Percentiles rank a stretch among this genome's conserved stretches.
Conservation (phyloP, 35 echinoderm and acorn worm species). For the Ophiothrix spiculata region DNA sequence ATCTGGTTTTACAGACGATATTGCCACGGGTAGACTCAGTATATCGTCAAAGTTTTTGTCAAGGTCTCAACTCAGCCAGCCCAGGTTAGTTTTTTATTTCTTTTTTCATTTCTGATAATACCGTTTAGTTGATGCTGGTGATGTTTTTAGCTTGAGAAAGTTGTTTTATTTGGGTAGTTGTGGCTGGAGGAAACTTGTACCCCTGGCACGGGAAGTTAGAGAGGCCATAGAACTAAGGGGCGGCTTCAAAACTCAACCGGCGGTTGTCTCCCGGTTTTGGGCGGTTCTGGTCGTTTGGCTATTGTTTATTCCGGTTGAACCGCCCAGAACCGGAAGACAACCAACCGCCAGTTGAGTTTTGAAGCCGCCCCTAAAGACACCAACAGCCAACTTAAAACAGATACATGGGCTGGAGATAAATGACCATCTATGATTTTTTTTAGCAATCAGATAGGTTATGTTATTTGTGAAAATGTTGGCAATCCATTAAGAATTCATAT, state of each 20-base stretch:
- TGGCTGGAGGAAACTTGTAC: background rate
- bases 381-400: background rate
- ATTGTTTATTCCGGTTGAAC: too few species aligned
- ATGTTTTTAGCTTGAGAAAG: background rate
- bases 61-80: constrained; percentile 42
- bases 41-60: constrained; percentile 62
- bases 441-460: too few species aligned
- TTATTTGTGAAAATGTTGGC: too few species aligned
- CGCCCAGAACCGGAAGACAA: too few species aligned
- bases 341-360: too few species aligned
- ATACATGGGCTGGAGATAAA: background rate
- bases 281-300: too few species aligned
- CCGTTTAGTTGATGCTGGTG: background rate
- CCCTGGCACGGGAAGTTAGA: background rate
- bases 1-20: constrained; percentile 21
- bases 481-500: too few species aligned
- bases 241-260: too few species aligned
- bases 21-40: constrained; percentile 34
- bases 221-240: too few species aligned
- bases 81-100: constrained; percentile 44
- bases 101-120: too few species aligned
- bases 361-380: background rate
- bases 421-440: too few species aligned
- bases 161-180: background rate
- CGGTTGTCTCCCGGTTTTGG: too few species aligned